A percentile compares a stretch with the other conserved stretches of the same genome.
Conservation (phyloP, 2,888 invertebrate species). For the Leptinotarsa juncta region DNA sequence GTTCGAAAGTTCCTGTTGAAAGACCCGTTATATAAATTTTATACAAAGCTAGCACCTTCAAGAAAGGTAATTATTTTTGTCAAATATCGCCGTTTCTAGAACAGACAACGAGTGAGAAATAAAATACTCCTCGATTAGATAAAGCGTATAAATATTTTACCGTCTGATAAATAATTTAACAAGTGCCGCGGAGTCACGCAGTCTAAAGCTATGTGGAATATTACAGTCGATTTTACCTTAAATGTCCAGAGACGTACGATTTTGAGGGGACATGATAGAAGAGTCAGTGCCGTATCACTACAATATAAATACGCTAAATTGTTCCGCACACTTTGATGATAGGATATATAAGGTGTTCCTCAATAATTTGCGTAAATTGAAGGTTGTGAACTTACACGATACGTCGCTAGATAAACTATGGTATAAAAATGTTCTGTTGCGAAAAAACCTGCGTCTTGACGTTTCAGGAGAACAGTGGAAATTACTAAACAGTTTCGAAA, state of each 20-base stretch:
- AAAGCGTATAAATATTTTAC: conserved; percentile 44
- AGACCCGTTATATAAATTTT: too few species aligned
- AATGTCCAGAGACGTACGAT: conserved; percentile 30
- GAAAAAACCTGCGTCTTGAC: too few species aligned
- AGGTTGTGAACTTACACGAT: too few species aligned
- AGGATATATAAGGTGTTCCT: too few species aligned
- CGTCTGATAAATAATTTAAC: conserved; percentile 47
- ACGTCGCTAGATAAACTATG: too few species aligned
- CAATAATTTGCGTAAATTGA: too few species aligned
- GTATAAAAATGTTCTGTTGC: too few species aligned
- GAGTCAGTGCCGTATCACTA: not conserved
- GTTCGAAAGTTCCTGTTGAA: too few species aligned
- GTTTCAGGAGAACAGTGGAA: too few species aligned
- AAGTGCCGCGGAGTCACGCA: conserved; percentile 44
- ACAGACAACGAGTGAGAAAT: conserved; percentile 30
- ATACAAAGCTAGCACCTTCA: not conserved
- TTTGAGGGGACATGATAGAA: too few species aligned
- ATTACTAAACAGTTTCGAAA: too few species aligned
- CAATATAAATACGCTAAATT: not conserved
- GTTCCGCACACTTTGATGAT: too few species aligned
- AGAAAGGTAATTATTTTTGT: conserved; percentile 18
- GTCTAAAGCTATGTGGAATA: conserved; percentile 45
- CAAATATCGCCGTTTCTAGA: conserved; percentile 18
- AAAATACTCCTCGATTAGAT: conserved; percentile 42
- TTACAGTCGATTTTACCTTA: conserved; percentile 39